Percentiles rank a stretch among this genome's conserved stretches.
Evolutionary conservation across 2,113 vertebrate species (phyloP).

Genomic region (Aegithalos caudatus): DNA sequence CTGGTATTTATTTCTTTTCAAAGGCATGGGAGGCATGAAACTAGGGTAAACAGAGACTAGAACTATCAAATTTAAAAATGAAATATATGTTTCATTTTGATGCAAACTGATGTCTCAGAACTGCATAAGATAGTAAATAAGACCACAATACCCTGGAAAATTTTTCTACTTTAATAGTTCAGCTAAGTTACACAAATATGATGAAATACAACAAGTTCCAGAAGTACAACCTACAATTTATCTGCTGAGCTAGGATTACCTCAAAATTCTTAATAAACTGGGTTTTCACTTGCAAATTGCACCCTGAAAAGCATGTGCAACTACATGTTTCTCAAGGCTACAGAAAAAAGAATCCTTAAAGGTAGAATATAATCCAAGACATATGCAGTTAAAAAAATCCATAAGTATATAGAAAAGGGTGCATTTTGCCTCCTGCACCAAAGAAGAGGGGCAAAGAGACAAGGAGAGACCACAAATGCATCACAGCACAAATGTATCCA

Average conservation of each 20-base stretch:
- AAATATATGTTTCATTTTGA: neutral
- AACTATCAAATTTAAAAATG: neutral
- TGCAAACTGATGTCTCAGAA: neutral
- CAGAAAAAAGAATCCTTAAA: neutral
- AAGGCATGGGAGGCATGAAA: neutral
- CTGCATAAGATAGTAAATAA: neutral
- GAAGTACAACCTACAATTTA: neutral
- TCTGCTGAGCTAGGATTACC: neutral
- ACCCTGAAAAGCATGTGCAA: neutral
- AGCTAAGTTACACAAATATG: neutral
- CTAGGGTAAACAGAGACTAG: neutral
- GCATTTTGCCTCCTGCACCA: neutral
- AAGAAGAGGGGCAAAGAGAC: neutral
- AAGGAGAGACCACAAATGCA: neutral
- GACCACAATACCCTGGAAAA: neutral
- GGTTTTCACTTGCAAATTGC: neutral
- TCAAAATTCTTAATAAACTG: neutral
- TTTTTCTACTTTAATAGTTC: neutral
- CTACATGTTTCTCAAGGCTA: neutral
- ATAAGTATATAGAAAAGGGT: neutral
- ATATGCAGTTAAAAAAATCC: neutral
- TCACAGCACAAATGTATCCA: neutral
- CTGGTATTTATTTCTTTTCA: neutral
- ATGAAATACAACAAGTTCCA: neutral
- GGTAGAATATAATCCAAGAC: neutral